Percentiles rank a stretch among this genome's conserved stretches.
Evolutionary conservation across 2,888 invertebrate species (phyloP).

Genomic region (Lasioglossum oenotherae): DNA sequence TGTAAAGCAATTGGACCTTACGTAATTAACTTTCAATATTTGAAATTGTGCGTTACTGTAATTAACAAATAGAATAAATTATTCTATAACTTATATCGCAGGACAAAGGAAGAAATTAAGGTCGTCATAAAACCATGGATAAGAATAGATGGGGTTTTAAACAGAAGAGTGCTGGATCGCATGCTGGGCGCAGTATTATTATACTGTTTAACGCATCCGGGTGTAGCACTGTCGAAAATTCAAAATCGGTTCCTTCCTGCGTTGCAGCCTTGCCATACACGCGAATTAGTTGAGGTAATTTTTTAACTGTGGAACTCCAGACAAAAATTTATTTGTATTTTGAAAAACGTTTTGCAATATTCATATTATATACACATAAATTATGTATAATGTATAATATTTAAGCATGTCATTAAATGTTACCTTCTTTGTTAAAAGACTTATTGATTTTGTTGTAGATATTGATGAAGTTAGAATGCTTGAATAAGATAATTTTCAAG

Average conservation of each 20-base stretch:
- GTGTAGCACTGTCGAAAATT: constrained; percentile 86
- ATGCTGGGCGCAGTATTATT: constrained; percentile 89
- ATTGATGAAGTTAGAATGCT: constrained; percentile 86
- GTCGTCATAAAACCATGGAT: constrained; percentile 89
- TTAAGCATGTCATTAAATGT: background rate
- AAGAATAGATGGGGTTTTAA: constrained; percentile 89
- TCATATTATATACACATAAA: background rate
- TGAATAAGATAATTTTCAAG: constrained; percentile 84
- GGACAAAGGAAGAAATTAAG: constrained; percentile 80
- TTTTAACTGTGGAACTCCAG: background rate
- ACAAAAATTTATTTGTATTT: background rate
- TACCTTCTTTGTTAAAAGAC: background rate
- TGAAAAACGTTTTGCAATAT: background rate
- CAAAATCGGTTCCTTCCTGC: constrained; percentile 87
- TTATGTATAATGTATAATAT: background rate
- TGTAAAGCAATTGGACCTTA: constrained; percentile 78
- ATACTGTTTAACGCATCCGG: constrained; percentile 88
- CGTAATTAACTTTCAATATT: constrained; percentile 64
- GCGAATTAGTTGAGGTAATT: constrained; percentile 87
- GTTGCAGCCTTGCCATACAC: constrained; percentile 88
- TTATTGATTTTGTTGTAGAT: constrained; percentile 84
- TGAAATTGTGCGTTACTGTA: background rate
- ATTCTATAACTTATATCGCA: constrained; percentile 61
- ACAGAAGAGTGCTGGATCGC: constrained; percentile 88
- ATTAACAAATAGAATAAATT: background rate